Conservation (phyloP, 2,113 vertebrate species). For the Bubo blakistoni region DNA sequence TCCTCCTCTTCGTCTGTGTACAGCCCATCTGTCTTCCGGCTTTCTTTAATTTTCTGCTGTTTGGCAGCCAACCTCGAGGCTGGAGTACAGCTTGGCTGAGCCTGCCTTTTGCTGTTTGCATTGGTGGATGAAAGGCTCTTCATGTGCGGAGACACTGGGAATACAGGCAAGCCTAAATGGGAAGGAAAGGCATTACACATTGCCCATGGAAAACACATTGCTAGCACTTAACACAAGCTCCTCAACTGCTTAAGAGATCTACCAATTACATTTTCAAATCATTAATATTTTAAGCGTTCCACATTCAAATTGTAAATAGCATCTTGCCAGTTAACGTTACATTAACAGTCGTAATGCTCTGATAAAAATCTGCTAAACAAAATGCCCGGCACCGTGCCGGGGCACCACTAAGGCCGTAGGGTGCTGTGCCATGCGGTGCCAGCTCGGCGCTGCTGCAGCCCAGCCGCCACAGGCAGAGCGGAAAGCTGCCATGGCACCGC, state of each 20-base stretch:
- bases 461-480: neutral
- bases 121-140: slow-evolving; percentile 79
- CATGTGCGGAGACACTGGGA: slow-evolving; percentile 74
- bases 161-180: slow-evolving; percentile 73
- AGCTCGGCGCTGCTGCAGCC: neutral
- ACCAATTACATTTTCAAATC: slow-evolving; percentile 72
- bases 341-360: neutral
- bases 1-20: slow-evolving; percentile 82
- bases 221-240: slow-evolving; percentile 69
- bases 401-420: neutral
- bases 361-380: neutral
- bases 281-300: slow-evolving; percentile 76
- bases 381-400: neutral
- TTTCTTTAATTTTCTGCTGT: slow-evolving; percentile 87
- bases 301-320: slow-evolving; percentile 62
- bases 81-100: slow-evolving; percentile 79
- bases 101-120: slow-evolving; percentile 80
- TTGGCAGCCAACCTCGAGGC: slow-evolving; percentile 84
- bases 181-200: slow-evolving; percentile 74
- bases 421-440: neutral
- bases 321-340: neutral
- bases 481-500: neutral
- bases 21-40: slow-evolving; percentile 80
- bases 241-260: slow-evolving; percentile 70
- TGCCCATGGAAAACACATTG: slow-evolving; percentile 50